These are phyloP conservation scores for Mormoops blainvillei DNA, from an alignment of 2,113 vertebrate species.

Conservation along the genomic window DNA sequence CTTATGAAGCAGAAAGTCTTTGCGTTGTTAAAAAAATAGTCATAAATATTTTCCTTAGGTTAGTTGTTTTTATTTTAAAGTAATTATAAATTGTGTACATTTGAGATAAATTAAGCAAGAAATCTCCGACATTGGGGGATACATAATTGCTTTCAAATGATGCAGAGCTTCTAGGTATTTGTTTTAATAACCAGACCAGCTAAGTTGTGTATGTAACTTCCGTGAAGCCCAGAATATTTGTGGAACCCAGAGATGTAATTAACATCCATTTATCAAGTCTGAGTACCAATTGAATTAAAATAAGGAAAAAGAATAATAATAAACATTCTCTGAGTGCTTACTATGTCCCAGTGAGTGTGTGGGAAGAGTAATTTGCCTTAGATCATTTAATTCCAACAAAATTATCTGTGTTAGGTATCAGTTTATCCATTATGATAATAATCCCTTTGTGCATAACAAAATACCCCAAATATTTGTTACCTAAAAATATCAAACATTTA, in stretches of 20 bases:
- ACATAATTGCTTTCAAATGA: background rate
- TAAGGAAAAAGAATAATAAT: background rate
- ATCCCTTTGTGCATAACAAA: background rate
- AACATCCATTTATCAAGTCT: background rate
- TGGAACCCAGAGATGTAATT: background rate
- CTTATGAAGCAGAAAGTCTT: background rate
- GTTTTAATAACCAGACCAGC: background rate
- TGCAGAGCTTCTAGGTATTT: background rate
- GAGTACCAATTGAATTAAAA: background rate
- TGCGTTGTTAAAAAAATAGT: background rate
- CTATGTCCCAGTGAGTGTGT: background rate
- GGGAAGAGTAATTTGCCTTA: background rate
- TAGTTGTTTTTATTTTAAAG: background rate
- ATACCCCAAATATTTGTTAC: background rate
- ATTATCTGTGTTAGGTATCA: background rate
- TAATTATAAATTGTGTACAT: too few species aligned
- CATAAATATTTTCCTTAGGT: background rate
- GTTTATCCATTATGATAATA: background rate
- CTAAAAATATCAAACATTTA: background rate
- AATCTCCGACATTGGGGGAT: background rate
- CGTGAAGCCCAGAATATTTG: background rate
- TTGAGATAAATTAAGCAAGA: background rate
- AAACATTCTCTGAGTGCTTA: background rate
- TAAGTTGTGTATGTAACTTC: background rate
- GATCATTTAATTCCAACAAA: background rate